phyloP scores from a whole-genome alignment of 2,797 vertebrate genomes.

The Harpagifer antarcticus region DNA sequence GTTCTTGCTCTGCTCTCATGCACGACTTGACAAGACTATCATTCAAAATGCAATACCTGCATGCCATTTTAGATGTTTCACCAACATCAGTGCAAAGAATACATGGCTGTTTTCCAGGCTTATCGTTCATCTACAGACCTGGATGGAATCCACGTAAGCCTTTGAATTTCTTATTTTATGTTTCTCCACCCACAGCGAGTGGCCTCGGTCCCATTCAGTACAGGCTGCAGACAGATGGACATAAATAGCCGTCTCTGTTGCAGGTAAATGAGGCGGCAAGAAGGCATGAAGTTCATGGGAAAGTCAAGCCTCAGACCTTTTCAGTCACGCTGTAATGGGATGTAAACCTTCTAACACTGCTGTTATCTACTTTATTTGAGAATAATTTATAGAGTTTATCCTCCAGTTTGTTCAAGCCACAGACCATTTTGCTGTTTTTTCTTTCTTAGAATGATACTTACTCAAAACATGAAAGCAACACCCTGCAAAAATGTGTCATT shows the following conservation, averaged over 20 bases:
- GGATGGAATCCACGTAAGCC: conserved; percentile 26
- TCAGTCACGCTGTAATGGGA: conserved; percentile 38
- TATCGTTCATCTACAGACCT: conserved; percentile 36
- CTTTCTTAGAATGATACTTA: neutral
- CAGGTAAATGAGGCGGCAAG: conserved; percentile 78
- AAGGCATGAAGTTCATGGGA: conserved; percentile 70
- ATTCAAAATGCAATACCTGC: neutral
- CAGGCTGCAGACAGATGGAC: conserved; percentile 55
- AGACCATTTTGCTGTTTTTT: conserved; percentile 16
- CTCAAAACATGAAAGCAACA: conserved; percentile 6
- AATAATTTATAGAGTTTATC: neutral
- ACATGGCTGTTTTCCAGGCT: conserved; percentile 15
- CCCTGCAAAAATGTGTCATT: neutral
- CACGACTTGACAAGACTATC: neutral
- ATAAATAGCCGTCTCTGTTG: conserved; percentile 73
- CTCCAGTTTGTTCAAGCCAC: neutral
- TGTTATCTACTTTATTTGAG: conserved; percentile 26
- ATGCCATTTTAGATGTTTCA: neutral
- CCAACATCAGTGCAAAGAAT: neutral
- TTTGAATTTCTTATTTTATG: conserved; percentile 43
- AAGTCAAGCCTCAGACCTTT: conserved; percentile 65
- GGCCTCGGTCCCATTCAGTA: conserved; percentile 27
- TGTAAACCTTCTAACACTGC: conserved; percentile 23
- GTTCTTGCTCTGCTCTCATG: neutral
- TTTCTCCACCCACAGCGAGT: conserved; percentile 23